These are phyloP conservation scores for Ooceraea biroi DNA, from an alignment of 1,140 invertebrate species.

Conservation along the genomic window DNA sequence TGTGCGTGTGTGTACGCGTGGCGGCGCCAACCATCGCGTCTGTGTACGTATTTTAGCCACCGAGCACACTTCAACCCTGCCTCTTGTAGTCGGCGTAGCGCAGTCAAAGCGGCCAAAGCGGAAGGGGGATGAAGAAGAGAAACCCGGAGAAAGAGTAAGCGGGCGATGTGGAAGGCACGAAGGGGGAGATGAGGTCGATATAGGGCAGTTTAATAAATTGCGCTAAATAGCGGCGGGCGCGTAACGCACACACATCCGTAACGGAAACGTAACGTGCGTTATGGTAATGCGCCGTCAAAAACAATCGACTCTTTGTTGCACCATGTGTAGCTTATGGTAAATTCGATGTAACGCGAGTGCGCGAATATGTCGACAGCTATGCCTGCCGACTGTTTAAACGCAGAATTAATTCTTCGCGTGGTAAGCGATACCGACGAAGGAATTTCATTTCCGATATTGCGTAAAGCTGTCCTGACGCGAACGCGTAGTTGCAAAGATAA, in stretches of 20 bases:
- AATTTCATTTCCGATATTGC: no score
- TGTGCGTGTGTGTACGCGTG: slow-evolving; percentile 10
- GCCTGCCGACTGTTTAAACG: no score
- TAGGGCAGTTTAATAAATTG: slow-evolving; percentile 76
- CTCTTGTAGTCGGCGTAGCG: slow-evolving; percentile 14
- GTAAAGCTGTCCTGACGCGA: neutral
- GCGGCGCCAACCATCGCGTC: slow-evolving; percentile 16
- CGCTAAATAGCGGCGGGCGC: slow-evolving; percentile 72
- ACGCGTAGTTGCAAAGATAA: neutral
- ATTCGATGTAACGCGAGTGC: slow-evolving; percentile 7
- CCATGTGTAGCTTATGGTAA: neutral
- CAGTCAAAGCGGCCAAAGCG: slow-evolving; percentile 64
- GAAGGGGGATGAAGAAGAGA: slow-evolving; percentile 30
- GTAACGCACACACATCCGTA: neutral
- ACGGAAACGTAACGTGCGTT: slow-evolving; percentile 46
- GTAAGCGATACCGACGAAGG: no score
- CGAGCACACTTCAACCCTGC: neutral
- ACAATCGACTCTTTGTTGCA: neutral
- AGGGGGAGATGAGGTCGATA: neutral
- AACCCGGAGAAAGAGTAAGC: slow-evolving; percentile 39
- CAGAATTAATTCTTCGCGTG: no score
- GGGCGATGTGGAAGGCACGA: neutral
- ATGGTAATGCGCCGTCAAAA: slow-evolving; percentile 30
- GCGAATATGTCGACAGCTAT: neutral
- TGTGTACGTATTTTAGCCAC: slow-evolving; percentile 57